A percentile compares a stretch with the other conserved stretches of the same genome.
These are phyloP conservation scores for Pelodiscus sinensis DNA, from an alignment of 2,113 vertebrate genomes.

Conservation along the genomic window DNA sequence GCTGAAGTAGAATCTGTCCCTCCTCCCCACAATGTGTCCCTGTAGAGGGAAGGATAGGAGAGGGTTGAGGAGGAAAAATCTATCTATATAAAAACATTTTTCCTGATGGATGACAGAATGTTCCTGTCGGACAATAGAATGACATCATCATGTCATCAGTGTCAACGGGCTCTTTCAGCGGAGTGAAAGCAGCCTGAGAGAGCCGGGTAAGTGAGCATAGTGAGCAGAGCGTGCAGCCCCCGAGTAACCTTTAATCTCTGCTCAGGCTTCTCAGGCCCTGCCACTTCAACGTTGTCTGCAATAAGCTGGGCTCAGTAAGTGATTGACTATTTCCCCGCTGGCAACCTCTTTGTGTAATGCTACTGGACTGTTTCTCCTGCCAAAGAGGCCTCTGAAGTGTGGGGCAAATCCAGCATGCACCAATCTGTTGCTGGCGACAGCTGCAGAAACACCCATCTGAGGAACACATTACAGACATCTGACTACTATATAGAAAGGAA, in stretches of 20 bases:
- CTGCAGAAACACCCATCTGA: not conserved
- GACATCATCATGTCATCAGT: too few relatives aligned
- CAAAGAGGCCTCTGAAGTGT: too few relatives aligned
- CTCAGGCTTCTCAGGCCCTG: not conserved
- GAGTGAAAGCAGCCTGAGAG: too few relatives aligned
- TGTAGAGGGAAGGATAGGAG: rapidly evolving
- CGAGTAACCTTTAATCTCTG: not conserved
- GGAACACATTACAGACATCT: not conserved
- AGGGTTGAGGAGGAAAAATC: too few relatives aligned
- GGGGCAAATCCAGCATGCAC: not conserved
- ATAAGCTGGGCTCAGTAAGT: not conserved
- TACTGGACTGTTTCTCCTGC: not conserved
- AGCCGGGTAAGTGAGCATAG: too few relatives aligned
- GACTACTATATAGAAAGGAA: not conserved
- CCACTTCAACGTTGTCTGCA: not conserved
- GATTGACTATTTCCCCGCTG: not conserved
- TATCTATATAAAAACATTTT: too few relatives aligned
- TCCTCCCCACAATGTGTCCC: not conserved
- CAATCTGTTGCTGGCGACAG: not conserved
- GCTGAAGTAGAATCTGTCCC: not conserved
- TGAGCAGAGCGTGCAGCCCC: too few relatives aligned
- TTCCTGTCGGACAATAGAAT: too few relatives aligned
- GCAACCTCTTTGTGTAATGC: not conserved
- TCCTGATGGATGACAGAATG: too few relatives aligned
- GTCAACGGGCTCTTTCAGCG: too few relatives aligned